Evolutionary conservation across 2,888 invertebrate genomes (phyloP), one percentile per base, ranked within the genome.

Genomic region (Rhimphoctona megacephalus): DNA sequence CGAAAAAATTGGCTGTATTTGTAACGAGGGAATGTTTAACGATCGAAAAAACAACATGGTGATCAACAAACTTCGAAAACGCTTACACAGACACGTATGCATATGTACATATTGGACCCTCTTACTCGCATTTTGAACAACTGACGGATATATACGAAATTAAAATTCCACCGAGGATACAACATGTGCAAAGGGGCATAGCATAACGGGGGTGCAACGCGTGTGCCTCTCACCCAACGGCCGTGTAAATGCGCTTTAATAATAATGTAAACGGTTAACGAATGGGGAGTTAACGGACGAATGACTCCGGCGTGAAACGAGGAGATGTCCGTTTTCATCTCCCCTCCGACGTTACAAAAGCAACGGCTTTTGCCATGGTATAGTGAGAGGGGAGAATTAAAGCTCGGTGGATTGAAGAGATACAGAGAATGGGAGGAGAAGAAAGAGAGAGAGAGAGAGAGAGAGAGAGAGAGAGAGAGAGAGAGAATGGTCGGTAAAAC

Each of bases 201-300:
- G 17, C 66, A 39, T 19, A n/a, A 30, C 52, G 64, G 22, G 66
- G 64, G 64, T 43, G 70, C 76, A 49, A 46, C 81, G 66, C 46
- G 81, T 67, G 81, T 36, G 73, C 49, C 52, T 73, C 72, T 78
- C 80, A 85, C 64, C 78, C 89, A 90, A 89, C 91, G 89, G 87
- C 89, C 91, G 90, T 92, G 92, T 93, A 92, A 93, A 93, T 91
- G 91, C 91, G 91, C 91, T 92, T 93, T 93, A 93, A 92, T 92
- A 93, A 93, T 93, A 91, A 92, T 93, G 91, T 92, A 92, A 93
- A 92, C 91, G 91, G 90, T 89, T 91, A 90, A 92, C 91, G 90
- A 92, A 91, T 91, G 89, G 90, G 88, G 88, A 89, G 90, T 92
- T 91, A 91, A 91, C 90, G 90, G 87, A 87, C 86, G 89, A 88